A percentile compares a stretch with the other conserved stretches of the same genome.
Conservation (phyloP, 2,888 invertebrate genomes). For the Nomada flava region DNA sequence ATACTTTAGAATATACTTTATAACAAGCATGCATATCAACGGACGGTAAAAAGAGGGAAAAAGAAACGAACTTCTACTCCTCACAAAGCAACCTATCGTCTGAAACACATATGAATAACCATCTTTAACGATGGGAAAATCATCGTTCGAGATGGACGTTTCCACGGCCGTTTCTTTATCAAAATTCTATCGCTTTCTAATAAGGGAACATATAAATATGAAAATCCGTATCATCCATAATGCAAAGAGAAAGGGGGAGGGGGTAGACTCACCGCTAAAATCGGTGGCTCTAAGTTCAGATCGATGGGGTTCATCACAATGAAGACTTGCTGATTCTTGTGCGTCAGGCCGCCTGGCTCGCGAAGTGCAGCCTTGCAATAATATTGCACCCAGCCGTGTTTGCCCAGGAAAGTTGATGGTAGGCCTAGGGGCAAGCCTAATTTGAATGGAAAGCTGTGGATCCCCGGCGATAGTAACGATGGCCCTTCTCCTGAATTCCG, state of each 20-base stretch:
- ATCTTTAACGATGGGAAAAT: background rate
- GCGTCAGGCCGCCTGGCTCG: constrained; percentile 95
- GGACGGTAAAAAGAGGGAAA: too few relatives aligned
- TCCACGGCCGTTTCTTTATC: background rate
- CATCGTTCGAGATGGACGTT: background rate
- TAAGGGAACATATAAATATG: background rate
- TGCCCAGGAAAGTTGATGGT: constrained; percentile 96
- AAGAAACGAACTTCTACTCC: background rate
- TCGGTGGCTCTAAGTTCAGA: constrained; percentile 94
- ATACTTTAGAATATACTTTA: background rate
- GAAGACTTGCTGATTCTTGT: constrained; percentile 98
- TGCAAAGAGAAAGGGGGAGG: constrained; percentile 65
- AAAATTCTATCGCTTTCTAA: background rate
- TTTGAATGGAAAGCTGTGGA: constrained; percentile 98
- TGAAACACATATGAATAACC: background rate
- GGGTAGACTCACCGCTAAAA: constrained; percentile 90
- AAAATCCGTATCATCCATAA: constrained; percentile 12
- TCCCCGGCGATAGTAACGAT: constrained; percentile 94
- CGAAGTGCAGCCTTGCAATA: constrained; percentile 95
- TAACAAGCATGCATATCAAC: background rate
- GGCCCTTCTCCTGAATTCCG: constrained; percentile 89
- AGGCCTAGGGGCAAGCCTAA: constrained; percentile 94
- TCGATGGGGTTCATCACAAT: constrained; percentile 98
- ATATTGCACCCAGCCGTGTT: constrained; percentile 98
- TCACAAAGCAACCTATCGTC: background rate